Base-by-base conservation (phyloP, 2,113 vertebrate species). In the Galbula dea region DNA sequence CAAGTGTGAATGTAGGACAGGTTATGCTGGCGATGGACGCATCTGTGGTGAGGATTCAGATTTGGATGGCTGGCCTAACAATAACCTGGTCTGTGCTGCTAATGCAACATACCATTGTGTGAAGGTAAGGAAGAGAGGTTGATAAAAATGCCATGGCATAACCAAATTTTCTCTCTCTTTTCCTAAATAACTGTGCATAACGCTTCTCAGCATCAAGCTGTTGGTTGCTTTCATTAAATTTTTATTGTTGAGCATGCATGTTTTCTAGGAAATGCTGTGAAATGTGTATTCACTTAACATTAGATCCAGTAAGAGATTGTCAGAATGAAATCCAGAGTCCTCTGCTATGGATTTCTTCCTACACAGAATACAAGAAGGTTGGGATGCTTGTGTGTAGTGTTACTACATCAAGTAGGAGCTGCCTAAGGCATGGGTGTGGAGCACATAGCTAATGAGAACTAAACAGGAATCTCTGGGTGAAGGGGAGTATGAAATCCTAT, bases 41-140 rank as follows among this genome's bases (percentile, higher is more conserved):
- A 98, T 99, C 91, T 99, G 99, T 21, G 99, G 99, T 22, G 99
- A 99, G 92, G 99, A 99, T 97, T 99, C 99, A 0, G 99, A 99
- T 96, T 97, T 99, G 97, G 99, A 99, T 43, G 99, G 99, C 43
- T 99, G 99, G 99, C 99, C 99, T 86, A 99, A 99, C 96, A 98
- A 98, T 54, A 99, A 98, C 94, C 98, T 99, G 73, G 98, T 99
- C 92, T 99, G 99, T 75, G 98, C 98, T 71, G 98, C 98, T 92
- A 99, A 99, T 15, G 98, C 98, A 83, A 99, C 98, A 8, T 99
- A 99, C 85, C 99, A 99, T 89, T 99, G 99, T 85, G 96, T 98
- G 80, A 99, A 99, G 98, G 99, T 99, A 98, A 89, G 92, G 16
- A 18, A 59, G 55, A 66, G 51, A 65, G 13, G 3, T 41, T 73